These are phyloP conservation scores for Julus scandinavius DNA, from an alignment of 2,888 invertebrate species.

Conservation along the genomic window DNA sequence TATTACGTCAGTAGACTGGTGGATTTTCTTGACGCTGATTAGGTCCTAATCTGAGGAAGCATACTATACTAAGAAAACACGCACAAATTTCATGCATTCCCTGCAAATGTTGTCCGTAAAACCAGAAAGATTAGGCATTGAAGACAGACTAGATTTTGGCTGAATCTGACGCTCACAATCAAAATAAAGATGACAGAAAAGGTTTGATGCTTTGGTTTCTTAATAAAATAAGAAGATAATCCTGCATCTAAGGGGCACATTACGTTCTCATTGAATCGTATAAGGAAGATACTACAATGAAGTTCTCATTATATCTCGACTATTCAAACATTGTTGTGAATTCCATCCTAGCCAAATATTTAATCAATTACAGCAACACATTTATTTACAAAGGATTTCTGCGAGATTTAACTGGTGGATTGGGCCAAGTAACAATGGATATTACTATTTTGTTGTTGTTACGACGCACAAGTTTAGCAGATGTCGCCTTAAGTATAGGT, in stretches of 20 bases:
- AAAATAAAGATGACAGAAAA: no score
- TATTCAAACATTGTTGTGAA: neutral
- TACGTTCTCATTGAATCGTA: neutral
- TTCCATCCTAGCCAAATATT: neutral
- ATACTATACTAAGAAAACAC: neutral
- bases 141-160: no score
- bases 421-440: conserved; percentile 11
- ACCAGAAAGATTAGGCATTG: no score
- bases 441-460: neutral
- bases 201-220: neutral
- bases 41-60: neutral
- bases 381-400: neutral
- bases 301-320: neutral
- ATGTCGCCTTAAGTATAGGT: neutral
- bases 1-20: neutral
- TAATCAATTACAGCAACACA: neutral
- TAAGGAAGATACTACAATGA: neutral
- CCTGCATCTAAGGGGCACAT: neutral
- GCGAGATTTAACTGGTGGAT: neutral
- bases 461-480: neutral
- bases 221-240: neutral
- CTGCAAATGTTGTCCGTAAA: no score
- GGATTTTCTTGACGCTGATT: neutral
- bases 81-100: no score
- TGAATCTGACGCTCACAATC: no score